Base-by-base conservation (phyloP, 2,113 vertebrate genomes). In the Datnioides undecimradiatus region DNA sequence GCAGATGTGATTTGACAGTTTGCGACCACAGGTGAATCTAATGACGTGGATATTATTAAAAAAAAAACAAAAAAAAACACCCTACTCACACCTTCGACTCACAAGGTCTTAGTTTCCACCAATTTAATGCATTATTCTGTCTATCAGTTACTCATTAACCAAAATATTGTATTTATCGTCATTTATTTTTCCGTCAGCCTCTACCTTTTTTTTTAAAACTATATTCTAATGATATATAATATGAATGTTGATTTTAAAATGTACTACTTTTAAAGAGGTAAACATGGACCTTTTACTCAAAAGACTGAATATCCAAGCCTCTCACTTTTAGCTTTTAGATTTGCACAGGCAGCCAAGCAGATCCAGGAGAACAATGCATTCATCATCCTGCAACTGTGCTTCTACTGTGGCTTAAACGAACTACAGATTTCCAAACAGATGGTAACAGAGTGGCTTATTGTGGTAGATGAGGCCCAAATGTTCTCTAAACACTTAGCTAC, bases 1-100 rank as follows among this genome's bases (percentile, higher is more conserved):
- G 76, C 89, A 91, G 90, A 93, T 90, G 87, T 64, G 77, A 79
- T 55, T 60, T 86, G 84, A 89, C 86, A 86, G 77, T 85, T 79
- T 29, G 43, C 8, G 43, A 84, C 83, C 79, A 64, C 69, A 90
- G 87, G 85, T 93, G 73, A 88, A 90, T 84, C 57, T 33, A 72
- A 80, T 82, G 34, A 82, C 66, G 58, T n/a, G 57, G 41, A 68
- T 76, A 73, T 80, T 73, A 74, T 54, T 25, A 62, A 55, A n/a
- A n/a, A n/a, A n/a, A 59, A 40, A 80, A 62, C 48, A 83, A 59
- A 40, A 80, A 62, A 59, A 40, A 80, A 62, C 48, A 83, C 31
- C 48, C 36, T 62, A 73, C 60, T 73, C 58, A 33, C 60, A 79
- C 21, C 25, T 51, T 4, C 19, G 29, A 81, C 41, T 66, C 41